phyloP scores from a whole-genome alignment of 2,113 vertebrate species.

The Chaetops frenatus region DNA sequence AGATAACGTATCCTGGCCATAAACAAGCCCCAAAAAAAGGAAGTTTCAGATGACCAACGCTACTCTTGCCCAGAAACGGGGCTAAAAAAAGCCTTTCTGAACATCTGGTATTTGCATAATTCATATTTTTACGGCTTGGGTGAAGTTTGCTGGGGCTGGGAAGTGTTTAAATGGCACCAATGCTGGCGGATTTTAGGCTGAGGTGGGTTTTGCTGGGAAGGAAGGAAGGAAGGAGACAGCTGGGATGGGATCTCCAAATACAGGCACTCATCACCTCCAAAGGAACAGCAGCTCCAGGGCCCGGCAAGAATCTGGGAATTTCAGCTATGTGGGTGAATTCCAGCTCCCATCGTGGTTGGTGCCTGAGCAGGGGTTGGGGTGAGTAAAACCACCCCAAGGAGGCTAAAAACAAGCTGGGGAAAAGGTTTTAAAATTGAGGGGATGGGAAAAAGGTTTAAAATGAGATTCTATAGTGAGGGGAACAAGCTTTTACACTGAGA shows the following conservation, averaged over 20 bases:
- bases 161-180: neutral
- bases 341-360: neutral
- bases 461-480: neutral
- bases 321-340: neutral
- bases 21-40: neutral
- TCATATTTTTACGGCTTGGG: rapidly evolving
- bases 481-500: neutral
- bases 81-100: neutral
- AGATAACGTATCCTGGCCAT: neutral
- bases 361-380: rapidly evolving
- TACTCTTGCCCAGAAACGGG: neutral
- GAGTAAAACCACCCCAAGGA: neutral
- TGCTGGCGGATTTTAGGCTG: neutral
- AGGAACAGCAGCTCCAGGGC: neutral
- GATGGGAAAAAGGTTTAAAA: neutral
- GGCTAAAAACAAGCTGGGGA: neutral
- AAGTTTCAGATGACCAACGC: neutral
- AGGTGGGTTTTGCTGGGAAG: neutral
- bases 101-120: neutral
- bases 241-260: neutral
- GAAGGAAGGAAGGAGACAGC: neutral
- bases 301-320: neutral
- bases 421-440: neutral
- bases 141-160: neutral
- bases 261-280: neutral